Evolutionary conservation across 2,797 vertebrate genomes (phyloP).

Genomic region (Meriones psammophilus): DNA sequence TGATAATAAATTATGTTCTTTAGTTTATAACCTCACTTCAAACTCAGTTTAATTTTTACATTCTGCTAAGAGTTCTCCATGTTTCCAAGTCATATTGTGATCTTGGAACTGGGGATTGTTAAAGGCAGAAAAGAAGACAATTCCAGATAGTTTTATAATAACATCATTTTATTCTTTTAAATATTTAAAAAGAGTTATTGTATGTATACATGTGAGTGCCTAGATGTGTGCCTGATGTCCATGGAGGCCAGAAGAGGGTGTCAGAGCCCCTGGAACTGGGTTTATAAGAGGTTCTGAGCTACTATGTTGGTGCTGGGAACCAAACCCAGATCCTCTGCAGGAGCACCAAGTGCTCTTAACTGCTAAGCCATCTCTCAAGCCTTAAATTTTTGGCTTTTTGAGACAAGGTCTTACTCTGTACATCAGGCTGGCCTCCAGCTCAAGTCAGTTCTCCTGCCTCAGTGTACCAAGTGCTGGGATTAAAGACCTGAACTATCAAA

Average conservation of each 20-base stretch:
- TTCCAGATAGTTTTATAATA: slow-evolving; percentile 53
- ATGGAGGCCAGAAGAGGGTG: not conserved
- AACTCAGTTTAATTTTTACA: slow-evolving; percentile 62
- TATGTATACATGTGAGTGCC: not conserved
- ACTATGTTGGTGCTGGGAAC: not conserved
- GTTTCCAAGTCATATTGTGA: slow-evolving; percentile 44
- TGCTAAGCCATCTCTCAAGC: not conserved
- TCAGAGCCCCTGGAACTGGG: not conserved
- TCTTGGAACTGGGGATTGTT: slow-evolving; percentile 46
- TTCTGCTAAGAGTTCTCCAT: slow-evolving; percentile 53
- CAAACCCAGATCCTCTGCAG: not conserved
- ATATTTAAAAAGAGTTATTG: not conserved
- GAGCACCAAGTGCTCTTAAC: not conserved
- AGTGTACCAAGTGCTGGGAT: not conserved
- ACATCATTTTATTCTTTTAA: not conserved
- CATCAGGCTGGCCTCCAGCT: not conserved
- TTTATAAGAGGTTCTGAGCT: not conserved
- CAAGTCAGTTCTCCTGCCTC: not conserved
- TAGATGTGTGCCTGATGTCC: not conserved
- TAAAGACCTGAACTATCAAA: not conserved
- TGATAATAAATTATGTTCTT: slow-evolving; percentile 53
- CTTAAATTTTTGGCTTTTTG: not conserved
- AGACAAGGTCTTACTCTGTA: not conserved
- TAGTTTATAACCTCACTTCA: slow-evolving; percentile 65
- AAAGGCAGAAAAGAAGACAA: slow-evolving; percentile 59